Evolutionary conservation across 2,888 invertebrate species (phyloP).

Genomic region (Yponomeuta plumbellus): DNA sequence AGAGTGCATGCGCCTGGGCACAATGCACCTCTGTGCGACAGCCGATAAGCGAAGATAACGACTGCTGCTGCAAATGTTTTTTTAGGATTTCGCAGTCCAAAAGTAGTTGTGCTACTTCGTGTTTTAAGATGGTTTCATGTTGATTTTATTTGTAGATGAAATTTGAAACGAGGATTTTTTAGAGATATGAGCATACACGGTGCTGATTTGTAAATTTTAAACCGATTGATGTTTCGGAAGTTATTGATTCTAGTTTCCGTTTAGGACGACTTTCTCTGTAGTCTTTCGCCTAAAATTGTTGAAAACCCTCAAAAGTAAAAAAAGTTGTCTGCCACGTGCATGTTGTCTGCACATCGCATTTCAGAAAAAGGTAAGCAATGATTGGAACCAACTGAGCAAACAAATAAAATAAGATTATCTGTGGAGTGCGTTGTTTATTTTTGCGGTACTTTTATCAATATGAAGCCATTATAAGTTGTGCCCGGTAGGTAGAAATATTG

Average conservation of each 20-base stretch:
- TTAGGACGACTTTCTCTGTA: too few relatives aligned
- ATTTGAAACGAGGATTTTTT: too few relatives aligned
- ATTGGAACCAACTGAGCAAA: neutral
- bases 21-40: slow-evolving; percentile 6
- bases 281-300: too few relatives aligned
- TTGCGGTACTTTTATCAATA: neutral
- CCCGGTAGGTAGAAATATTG: too few relatives aligned
- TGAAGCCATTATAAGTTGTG: neutral
- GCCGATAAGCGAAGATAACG: slow-evolving; percentile 10
- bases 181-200: neutral
- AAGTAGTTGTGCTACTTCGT: slow-evolving; percentile 3
- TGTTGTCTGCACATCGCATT: too few relatives aligned
- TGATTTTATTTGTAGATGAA: too few relatives aligned
- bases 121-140: too few relatives aligned
- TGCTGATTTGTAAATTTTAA: neutral
- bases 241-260: too few relatives aligned
- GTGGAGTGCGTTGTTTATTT: neutral
- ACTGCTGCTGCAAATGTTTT: neutral
- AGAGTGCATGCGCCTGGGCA: slow-evolving; percentile 4
- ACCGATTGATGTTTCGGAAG: too few relatives aligned
- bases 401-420: slow-evolving; percentile 7
- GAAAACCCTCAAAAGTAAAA: too few relatives aligned
- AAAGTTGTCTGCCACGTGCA: too few relatives aligned
- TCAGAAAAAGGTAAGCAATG: neutral
- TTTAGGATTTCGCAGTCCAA: neutral